phyloP scores from a whole-genome alignment of 2,797 vertebrate species.

The Sternotherus odoratus region DNA sequence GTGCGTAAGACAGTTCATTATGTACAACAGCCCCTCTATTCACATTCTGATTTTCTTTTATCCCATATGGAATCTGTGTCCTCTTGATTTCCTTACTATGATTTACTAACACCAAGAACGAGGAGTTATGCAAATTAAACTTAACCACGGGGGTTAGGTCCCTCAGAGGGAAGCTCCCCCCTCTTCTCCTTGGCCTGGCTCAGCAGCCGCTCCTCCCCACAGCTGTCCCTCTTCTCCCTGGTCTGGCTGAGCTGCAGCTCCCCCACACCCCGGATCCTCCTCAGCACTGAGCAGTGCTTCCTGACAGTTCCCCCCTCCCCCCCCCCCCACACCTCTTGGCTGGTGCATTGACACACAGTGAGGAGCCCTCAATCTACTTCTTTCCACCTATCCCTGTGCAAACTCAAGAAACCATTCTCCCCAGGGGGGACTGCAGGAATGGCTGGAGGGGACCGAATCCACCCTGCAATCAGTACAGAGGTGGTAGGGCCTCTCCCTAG shows the following conservation, averaged over 20 bases:
- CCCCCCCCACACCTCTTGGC: neutral
- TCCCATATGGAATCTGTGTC: neutral
- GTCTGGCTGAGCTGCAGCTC: no score
- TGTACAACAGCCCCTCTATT: neutral
- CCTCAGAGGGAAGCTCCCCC: neutral
- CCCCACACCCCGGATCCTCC: no score
- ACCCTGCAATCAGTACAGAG: neutral
- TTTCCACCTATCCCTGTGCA: neutral
- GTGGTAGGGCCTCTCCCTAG: neutral
- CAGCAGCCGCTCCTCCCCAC: no score
- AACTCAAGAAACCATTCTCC: neutral
- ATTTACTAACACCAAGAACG: neutral
- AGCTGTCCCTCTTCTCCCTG: no score
- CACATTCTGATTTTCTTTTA: neutral
- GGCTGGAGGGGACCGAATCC: neutral
- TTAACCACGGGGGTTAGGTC: neutral
- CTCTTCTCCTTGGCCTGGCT: neutral
- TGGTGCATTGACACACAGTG: neutral
- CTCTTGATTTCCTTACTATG: neutral
- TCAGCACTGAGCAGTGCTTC: neutral
- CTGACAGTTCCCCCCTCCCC: neutral
- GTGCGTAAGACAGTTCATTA: neutral
- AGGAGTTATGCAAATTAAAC: neutral
- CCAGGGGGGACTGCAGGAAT: neutral
- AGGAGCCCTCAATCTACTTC: neutral